A percentile compares a stretch with the other conserved stretches of the same genome.
phyloP scores from a whole-genome alignment of 2,888 invertebrate genomes.

The Mesorhabditis sp. region DNA sequence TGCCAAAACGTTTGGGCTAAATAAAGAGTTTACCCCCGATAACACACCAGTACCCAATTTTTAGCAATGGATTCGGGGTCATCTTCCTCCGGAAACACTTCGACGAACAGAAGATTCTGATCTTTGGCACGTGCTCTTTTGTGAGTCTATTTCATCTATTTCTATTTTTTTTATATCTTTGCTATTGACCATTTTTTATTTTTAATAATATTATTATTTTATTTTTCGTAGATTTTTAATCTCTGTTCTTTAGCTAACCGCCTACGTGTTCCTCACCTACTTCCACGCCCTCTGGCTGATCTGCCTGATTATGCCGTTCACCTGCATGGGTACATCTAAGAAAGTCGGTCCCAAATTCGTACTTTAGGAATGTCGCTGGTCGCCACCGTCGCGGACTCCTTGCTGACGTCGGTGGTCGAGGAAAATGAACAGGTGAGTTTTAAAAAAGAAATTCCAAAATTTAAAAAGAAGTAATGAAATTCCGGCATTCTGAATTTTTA shows the following conservation, averaged over 20 bases:
- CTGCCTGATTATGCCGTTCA: conserved; percentile 35
- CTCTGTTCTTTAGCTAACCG: conserved; percentile 22
- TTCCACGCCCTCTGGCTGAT: conserved; percentile 33
- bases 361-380: conserved; percentile 41
- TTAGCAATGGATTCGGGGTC: conserved; percentile 43
- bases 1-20: not conserved
- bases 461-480: too few species aligned
- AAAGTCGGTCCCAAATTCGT: conserved; percentile 1
- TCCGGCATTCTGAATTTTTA: not conserved
- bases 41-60: conserved; percentile 35
- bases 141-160: conserved; percentile 22
- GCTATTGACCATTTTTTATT: not conserved
- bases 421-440: conserved; percentile 33
- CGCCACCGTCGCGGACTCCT: conserved; percentile 35
- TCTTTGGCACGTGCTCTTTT: conserved; percentile 30
- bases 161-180: not conserved
- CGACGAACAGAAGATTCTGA: conserved; percentile 36
- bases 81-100: conserved; percentile 37
- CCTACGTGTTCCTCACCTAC: conserved; percentile 28
- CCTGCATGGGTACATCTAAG: not conserved
- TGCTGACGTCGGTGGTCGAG: conserved; percentile 36
- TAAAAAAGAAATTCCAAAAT: not conserved
- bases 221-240: not conserved
- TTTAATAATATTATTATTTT: not conserved
- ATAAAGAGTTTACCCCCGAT: not conserved